These are phyloP conservation scores for Bubalus kerabau DNA, from an alignment of 2,113 vertebrate genomes.

Conservation along the genomic window DNA sequence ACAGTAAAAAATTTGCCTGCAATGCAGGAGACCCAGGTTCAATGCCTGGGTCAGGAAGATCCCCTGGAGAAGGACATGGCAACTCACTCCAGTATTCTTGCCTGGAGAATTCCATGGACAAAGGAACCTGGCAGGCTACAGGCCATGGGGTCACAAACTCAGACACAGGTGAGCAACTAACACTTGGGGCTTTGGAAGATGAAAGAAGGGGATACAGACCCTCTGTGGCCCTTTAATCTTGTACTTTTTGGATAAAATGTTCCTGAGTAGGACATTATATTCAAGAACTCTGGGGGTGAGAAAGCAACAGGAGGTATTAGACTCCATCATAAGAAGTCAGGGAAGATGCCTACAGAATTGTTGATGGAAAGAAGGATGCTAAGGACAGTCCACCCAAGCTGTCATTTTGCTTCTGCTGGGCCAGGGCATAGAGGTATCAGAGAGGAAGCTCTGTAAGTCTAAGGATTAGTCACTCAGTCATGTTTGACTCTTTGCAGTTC, in stretches of 20 bases:
- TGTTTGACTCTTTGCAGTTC: not conserved
- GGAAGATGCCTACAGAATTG: not conserved
- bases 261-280: not conserved
- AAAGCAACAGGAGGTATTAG: not conserved
- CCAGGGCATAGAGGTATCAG: not conserved
- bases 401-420: not conserved
- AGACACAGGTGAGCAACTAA: not conserved
- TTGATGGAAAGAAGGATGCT: not conserved
- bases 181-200: not conserved
- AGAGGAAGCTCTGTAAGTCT: not conserved
- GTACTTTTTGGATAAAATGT: not conserved
- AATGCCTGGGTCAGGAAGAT: not conserved
- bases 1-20: not conserved
- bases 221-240: not conserved
- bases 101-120: not conserved
- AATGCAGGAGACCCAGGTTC: not conserved
- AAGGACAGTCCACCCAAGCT: not conserved
- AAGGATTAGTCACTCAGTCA: not conserved
- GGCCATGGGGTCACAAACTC: not conserved
- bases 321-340: not conserved
- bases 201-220: rapidly evolving
- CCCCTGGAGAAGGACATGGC: not conserved
- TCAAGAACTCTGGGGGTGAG: not conserved
- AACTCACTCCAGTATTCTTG: not conserved
- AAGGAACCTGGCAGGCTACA: not conserved